Evolutionary conservation across 2,113 vertebrate genomes (phyloP).

Genomic region (Embiotoca jacksoni): DNA sequence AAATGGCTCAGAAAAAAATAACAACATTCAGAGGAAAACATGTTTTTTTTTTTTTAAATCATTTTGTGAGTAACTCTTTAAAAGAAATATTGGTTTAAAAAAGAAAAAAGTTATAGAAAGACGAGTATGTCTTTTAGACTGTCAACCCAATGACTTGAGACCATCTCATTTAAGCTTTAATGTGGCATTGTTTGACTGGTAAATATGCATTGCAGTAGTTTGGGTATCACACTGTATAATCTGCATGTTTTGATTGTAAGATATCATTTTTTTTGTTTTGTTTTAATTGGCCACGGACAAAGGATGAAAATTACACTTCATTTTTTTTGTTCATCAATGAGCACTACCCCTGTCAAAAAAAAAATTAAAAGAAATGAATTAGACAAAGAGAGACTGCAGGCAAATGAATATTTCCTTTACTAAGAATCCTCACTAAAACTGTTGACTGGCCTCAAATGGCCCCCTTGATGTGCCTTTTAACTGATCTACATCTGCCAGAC

Average conservation of each 20-base stretch:
- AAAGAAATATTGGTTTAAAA: too few relatives aligned
- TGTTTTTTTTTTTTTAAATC: neutral
- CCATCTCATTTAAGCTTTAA: too few relatives aligned
- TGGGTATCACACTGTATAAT: too few relatives aligned
- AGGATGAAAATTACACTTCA: neutral
- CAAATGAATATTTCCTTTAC: neutral
- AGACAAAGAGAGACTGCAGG: neutral
- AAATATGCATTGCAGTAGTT: too few relatives aligned
- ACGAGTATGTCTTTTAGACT: too few relatives aligned
- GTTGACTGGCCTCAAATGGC: conserved; percentile 28
- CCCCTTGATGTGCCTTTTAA: conserved; percentile 20
- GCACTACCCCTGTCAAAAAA: neutral
- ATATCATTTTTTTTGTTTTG: too few relatives aligned
- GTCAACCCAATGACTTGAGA: too few relatives aligned
- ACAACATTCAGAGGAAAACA: neutral
- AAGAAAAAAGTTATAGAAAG: too few relatives aligned
- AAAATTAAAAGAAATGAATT: neutral
- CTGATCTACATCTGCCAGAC: conserved; percentile 41
- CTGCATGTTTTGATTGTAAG: too few relatives aligned
- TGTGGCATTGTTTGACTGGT: too few relatives aligned
- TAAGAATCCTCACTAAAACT: neutral
- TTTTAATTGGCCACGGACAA: too few relatives aligned
- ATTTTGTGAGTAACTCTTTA: neutral
- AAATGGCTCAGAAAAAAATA: conserved; percentile 22
- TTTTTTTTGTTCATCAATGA: neutral